Evolutionary conservation across 2,113 vertebrate species (phyloP), one percentile per base, ranked within the genome.

Genomic region (Artemisiospiza belli): DNA sequence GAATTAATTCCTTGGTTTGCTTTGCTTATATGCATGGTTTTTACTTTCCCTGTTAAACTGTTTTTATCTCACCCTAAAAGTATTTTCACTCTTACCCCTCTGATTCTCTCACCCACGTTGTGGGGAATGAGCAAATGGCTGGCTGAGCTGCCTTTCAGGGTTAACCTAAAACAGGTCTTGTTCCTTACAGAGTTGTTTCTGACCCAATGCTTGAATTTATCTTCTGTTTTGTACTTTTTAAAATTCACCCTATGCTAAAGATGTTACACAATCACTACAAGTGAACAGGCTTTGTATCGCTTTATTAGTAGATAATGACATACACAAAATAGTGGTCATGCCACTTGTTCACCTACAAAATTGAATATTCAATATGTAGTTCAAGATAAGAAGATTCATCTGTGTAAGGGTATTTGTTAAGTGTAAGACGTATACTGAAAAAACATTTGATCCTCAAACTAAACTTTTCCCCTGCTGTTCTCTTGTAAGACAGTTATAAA

Each of bases 281-380:
- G n/a, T n/a, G 72, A 68, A 52, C 13, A 67, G 52, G 52, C 43
- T 92, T 82, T 85, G 35, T 69, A 15, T 54, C 33, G 30, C 43
- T 90, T 78, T 84, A 52, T 77, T 77, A 57, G 81, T 88, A 80
- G 59, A 85, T 59, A 83, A 39, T 83, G 30, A 27, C 31, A 72
- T 47, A 61, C 12, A 41, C 44, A 64, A 41, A 73, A 41, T 41
- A 90, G 35, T 0, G 0, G 37, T 89, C 41, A 66, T 85, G 49
- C 10, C n/a, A 11, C 28, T 15, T 91, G 62, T 64, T 92, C 69
- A 64, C 28, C 20, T 73, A 43, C 10, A 79, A 51, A 84, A 61
- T 51, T 72, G 8, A 73, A 39, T 58, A 69, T 82, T 86, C 46
- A 89, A 43, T 73, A 68, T 7, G 4, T 46, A 51, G 18, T 63